Evolutionary conservation across 2,113 vertebrate species (phyloP), one percentile per base, ranked within the genome.

Genomic region (Prietella phreatophila): DNA sequence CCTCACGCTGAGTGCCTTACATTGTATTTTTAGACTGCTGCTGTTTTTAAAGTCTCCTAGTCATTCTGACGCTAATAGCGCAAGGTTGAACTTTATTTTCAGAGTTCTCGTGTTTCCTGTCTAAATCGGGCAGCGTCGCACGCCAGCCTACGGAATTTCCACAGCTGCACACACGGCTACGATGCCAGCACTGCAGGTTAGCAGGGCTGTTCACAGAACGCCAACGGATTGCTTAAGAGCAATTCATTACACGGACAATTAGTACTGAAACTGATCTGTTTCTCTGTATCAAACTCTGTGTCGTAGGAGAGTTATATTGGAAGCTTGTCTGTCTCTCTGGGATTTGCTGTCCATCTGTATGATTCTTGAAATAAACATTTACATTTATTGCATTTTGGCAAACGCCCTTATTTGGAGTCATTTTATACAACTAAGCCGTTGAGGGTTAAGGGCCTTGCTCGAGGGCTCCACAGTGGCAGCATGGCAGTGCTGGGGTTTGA

Each of bases 1-100:
- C 87, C 86, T 90, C 91, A 91, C 91, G 92, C 93, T 91, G 90
- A 90, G 90, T 89, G 91, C 90, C 89, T 91, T 90, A 90, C 91
- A 90, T 92, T 93, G 85, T 95, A 95, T 95, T 95, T 95, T 95
- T 95, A 94, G 93, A 87, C 79, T n/a, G 88, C 91, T 91, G 90
- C 93, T 93, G 91, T 94, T 95, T 94, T 94, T 81, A 93, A 94
- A 95, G 93, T 91, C 93, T 75, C 88, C 90, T 84, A 89, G 87
- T 90, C 92, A 88, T 81, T 93, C 93, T 93, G 90, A 90, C 88
- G 88, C 90, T 89, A 86, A 90, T 93, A 93, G 92, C 92, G 42
- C 91, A 93, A 92, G 93, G 92, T 93, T 92, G 90, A 93, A 92
- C 92, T 95, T 94, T 95, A 94, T 94, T 95, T 95, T 94, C 87